A percentile compares a stretch with the other conserved stretches of the same genome.
phyloP scores from a whole-genome alignment of 2,888 invertebrate genomes.

The Rotaria socialis region DNA sequence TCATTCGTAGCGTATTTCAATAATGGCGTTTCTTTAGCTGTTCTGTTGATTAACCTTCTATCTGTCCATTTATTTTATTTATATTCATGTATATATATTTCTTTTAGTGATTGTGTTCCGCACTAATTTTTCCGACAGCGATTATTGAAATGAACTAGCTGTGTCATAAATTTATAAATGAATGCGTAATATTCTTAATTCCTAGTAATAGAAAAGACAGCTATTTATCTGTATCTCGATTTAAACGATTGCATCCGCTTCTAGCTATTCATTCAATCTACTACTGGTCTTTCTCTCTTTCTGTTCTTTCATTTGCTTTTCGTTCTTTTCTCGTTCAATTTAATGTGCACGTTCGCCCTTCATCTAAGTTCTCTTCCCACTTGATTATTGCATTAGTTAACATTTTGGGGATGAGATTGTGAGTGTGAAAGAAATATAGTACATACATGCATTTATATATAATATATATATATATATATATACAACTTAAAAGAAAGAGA shows the following conservation, averaged over 20 bases:
- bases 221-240: too few species aligned
- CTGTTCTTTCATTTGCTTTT: not conserved
- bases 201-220: not conserved
- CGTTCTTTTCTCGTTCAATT: slow-evolving; percentile 23
- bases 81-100: not conserved
- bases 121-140: not conserved
- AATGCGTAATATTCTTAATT: not conserved
- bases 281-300: too few species aligned
- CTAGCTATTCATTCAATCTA: too few species aligned
- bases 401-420: not conserved
- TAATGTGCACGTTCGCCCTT: slow-evolving; percentile 1
- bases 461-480: slow-evolving; percentile 20
- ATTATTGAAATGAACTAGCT: too few species aligned
- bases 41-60: not conserved
- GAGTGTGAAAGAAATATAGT: not conserved
- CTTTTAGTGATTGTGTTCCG: not conserved
- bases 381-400: slow-evolving; percentile 37
- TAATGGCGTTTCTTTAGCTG: not conserved
- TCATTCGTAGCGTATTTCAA: not conserved
- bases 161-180: too few species aligned
- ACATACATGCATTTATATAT: not conserved
- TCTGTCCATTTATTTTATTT: not conserved
- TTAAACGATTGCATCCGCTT: too few species aligned
- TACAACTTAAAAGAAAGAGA: not conserved
- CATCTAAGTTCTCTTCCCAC: not conserved